Conservation (phyloP, 2,888 invertebrate species). For the Listrodromus nycthemerus region DNA sequence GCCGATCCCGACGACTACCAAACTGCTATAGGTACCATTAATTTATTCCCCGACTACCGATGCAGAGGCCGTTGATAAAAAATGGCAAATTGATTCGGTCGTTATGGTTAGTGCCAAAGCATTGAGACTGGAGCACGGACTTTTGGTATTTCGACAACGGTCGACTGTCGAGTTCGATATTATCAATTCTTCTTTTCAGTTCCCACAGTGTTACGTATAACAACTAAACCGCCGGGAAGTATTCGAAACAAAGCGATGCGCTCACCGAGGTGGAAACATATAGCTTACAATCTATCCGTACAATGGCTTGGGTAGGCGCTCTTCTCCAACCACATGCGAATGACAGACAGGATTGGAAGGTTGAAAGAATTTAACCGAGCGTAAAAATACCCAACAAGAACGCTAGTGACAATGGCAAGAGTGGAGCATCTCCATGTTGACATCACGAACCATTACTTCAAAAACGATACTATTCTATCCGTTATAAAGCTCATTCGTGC, state of each 20-base stretch:
- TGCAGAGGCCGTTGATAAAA: not conserved
- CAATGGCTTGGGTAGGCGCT: not conserved
- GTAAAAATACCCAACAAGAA: conserved; percentile 53
- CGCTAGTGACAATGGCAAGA: conserved; percentile 20
- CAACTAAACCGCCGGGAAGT: not conserved
- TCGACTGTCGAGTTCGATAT: not conserved
- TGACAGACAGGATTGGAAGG: conserved; percentile 19
- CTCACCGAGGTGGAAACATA: not conserved
- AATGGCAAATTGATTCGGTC: not conserved
- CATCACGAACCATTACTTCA: not conserved
- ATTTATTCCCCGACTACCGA: conserved; percentile 32
- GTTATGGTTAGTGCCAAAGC: not conserved
- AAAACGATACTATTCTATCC: not conserved
- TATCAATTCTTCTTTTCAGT: not conserved
- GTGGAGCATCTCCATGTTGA: not conserved
- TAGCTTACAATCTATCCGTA: not conserved
- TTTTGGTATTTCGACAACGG: not conserved
- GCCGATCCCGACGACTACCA: conserved; percentile 17
- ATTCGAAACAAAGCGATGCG: not conserved
- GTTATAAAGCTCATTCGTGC: not conserved
- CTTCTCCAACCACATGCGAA: not conserved
- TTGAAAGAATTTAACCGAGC: conserved; percentile 56
- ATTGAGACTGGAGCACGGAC: not conserved
- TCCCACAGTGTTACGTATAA: not conserved
- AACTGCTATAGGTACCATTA: conserved; percentile 19